Evolutionary conservation across 2,113 vertebrate genomes (phyloP).

Genomic region (Petrocephalus microphthalmus): DNA sequence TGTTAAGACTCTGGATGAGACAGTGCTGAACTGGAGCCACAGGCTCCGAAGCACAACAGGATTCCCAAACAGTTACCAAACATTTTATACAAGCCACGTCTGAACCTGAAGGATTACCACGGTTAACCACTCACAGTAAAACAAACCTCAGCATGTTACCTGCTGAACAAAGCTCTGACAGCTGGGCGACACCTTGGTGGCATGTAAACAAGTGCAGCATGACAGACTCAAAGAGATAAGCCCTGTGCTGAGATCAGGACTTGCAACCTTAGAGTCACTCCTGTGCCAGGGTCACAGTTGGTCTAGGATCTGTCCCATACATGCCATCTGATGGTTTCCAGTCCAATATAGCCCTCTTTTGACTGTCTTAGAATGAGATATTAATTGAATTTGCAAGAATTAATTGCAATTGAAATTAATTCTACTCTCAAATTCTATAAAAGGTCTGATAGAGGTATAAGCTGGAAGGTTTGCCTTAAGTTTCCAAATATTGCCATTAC

Average conservation of each 20-base stretch:
- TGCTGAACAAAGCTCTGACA: conserved; percentile 39
- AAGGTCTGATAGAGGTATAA: neutral
- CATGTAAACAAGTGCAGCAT: conserved; percentile 52
- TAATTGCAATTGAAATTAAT: neutral
- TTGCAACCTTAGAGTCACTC: neutral
- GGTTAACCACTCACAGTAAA: conserved; percentile 41
- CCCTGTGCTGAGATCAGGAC: neutral
- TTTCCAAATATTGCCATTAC: neutral
- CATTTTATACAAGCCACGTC: neutral
- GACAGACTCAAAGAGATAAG: conserved; percentile 17
- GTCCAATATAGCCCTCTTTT: neutral
- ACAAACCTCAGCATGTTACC: conserved; percentile 32
- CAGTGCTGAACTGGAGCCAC: neutral
- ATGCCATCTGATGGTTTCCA: neutral
- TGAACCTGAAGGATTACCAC: conserved; percentile 19
- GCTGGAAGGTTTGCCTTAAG: too few species aligned
- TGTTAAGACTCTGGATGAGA: neutral
- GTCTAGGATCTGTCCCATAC: neutral
- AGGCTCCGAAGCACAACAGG: neutral
- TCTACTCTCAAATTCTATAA: neutral
- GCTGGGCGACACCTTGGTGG: conserved; percentile 49
- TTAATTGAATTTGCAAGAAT: neutral
- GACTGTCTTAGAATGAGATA: neutral
- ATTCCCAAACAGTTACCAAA: neutral
- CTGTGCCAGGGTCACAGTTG: neutral